Conservation (phyloP, 2,113 vertebrate genomes). For the Pelvicachromis taeniatus region DNA sequence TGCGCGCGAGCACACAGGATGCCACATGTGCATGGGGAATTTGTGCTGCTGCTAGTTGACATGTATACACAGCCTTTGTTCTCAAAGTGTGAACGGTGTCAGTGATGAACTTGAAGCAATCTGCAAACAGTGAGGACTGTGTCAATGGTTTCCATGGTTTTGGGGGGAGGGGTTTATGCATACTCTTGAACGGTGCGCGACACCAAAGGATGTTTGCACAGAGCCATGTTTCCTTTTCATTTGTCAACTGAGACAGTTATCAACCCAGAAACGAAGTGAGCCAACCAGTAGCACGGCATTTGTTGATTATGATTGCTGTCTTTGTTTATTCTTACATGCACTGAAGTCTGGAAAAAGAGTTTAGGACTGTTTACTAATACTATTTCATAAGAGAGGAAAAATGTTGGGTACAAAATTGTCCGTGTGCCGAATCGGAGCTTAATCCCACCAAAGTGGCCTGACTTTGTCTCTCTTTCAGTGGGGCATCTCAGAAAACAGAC, state of each 20-base stretch:
- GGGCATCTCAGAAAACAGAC: not conserved
- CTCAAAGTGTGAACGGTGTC: slow-evolving; percentile 22
- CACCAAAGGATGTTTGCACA: slow-evolving; percentile 3
- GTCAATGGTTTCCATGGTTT: slow-evolving; percentile 51
- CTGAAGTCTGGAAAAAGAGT: not conserved
- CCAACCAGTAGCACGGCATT: not conserved
- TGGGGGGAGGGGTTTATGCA: not conserved
- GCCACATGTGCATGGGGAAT: not conserved
- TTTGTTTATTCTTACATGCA: not conserved
- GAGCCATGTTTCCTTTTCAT: not conserved
- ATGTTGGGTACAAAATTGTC: not conserved
- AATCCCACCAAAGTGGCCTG: not conserved
- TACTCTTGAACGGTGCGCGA: not conserved
- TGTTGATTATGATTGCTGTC: not conserved
- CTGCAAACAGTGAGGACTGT: slow-evolving; percentile 18
- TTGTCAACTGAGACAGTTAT: not conserved
- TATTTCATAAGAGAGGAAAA: not conserved
- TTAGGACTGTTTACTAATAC: not conserved
- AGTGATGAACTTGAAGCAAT: slow-evolving; percentile 32
- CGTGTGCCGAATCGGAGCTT: not conserved
- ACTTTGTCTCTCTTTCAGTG: not conserved
- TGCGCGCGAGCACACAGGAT: not conserved
- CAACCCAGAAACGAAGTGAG: not conserved
- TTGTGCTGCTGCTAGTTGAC: slow-evolving; percentile 5
- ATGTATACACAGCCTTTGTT: slow-evolving; percentile 76